phyloP scores from a whole-genome alignment of 1,140 invertebrate genomes.

The Drosophila watanabei region DNA sequence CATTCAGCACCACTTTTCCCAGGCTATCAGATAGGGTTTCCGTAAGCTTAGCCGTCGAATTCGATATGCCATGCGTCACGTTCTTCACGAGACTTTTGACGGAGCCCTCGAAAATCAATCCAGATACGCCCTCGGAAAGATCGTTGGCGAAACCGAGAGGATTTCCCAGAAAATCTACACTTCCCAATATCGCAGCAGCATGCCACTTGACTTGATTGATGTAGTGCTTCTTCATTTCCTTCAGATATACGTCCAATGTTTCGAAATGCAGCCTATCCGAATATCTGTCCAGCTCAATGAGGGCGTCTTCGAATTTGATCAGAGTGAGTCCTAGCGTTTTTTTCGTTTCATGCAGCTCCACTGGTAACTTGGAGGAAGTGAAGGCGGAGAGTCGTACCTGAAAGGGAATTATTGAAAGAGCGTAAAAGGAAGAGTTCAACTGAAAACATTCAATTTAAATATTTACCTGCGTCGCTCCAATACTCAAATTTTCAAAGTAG shows the following conservation, averaged over 20 bases:
- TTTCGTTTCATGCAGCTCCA: slow-evolving; percentile 93
- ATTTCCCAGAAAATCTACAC: slow-evolving; percentile 99
- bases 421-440: background rate
- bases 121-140: slow-evolving; percentile 97
- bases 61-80: slow-evolving; percentile 98
- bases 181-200: slow-evolving; percentile 97
- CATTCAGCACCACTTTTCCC: slow-evolving; percentile 94
- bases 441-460: slow-evolving; percentile 74
- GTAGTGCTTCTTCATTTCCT: slow-evolving; percentile 80
- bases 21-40: slow-evolving; percentile 97
- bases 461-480: slow-evolving; percentile 89
- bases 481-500: slow-evolving; percentile 95
- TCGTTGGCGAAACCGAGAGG: slow-evolving; percentile 98
- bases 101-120: slow-evolving; percentile 95
- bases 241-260: slow-evolving; percentile 87
- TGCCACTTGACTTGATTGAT: slow-evolving; percentile 96
- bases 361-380: slow-evolving; percentile 92
- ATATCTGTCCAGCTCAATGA: slow-evolving; percentile 96
- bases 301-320: slow-evolving; percentile 98
- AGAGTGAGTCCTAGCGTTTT: slow-evolving; percentile 94
- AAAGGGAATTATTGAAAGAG: background rate
- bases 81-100: slow-evolving; percentile 97
- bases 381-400: slow-evolving; percentile 93
- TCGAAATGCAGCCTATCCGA: slow-evolving; percentile 95
- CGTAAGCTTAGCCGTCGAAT: slow-evolving; percentile 97